Conservation (phyloP, 2,888 invertebrate genomes). For the Hemistola chrysoprasaria region DNA sequence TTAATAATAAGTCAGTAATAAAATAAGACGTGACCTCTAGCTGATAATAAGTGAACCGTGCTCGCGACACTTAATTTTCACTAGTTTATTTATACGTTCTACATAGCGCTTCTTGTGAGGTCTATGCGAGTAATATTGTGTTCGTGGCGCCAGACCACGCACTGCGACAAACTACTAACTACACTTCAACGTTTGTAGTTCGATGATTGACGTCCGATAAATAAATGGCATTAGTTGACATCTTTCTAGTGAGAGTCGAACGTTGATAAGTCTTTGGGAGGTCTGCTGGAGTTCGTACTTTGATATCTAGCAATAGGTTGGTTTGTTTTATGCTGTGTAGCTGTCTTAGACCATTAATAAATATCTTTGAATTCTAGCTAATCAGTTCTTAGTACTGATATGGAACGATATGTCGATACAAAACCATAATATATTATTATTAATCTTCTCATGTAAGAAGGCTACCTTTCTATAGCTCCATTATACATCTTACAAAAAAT, state of each 20-base stretch:
- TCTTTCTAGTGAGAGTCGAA: constrained; percentile 53
- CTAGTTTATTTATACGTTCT: constrained; percentile 73
- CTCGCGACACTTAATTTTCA: constrained; percentile 76
- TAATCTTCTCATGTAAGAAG: too few relatives aligned
- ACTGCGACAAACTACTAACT: constrained; percentile 43
- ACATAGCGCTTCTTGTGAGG: constrained; percentile 72
- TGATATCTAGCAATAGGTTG: background rate
- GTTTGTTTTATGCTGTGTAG: too few relatives aligned
- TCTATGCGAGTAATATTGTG: constrained; percentile 48
- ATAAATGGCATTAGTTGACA: constrained; percentile 62
- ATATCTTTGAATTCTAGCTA: too few relatives aligned
- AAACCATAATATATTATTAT: too few relatives aligned
- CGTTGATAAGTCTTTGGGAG: constrained; percentile 57
- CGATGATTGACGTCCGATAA: constrained; percentile 64
- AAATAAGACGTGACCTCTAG: constrained; percentile 73
- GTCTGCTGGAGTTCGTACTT: constrained; percentile 34
- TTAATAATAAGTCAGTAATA: constrained; percentile 77
- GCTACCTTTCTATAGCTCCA: too few relatives aligned
- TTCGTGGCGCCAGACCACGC: constrained; percentile 56
- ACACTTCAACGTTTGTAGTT: constrained; percentile 35
- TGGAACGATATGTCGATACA: too few relatives aligned
- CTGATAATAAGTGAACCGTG: constrained; percentile 68
- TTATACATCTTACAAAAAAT: too few relatives aligned
- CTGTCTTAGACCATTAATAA: too few relatives aligned
- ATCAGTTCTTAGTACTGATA: too few relatives aligned